Percentiles rank a stretch among this genome's conserved stretches.
phyloP scores from a whole-genome alignment of 2,888 invertebrate genomes.

The Trilocha varians region DNA sequence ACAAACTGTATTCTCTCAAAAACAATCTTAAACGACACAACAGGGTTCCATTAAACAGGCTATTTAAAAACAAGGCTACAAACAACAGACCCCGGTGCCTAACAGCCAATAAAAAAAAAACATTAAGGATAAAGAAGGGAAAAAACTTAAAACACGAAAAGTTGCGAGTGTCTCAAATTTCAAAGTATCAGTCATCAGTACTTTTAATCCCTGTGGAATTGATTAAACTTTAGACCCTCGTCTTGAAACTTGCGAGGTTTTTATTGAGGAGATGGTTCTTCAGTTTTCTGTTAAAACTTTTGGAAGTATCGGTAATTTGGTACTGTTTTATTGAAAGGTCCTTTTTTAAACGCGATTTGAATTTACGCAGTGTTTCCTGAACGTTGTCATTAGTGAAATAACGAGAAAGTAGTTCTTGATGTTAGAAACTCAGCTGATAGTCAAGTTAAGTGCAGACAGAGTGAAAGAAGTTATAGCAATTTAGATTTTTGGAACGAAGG shows the following conservation, averaged over 20 bases:
- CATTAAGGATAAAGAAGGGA: conserved; percentile 1
- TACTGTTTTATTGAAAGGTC: background rate
- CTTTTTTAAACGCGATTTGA: too few relatives aligned
- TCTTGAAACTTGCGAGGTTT: conserved; percentile 27
- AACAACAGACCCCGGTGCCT: background rate
- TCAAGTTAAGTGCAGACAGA: too few relatives aligned
- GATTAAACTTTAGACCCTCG: conserved; percentile 26
- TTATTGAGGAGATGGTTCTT: conserved; percentile 25
- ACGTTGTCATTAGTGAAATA: too few relatives aligned
- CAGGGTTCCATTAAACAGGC: background rate
- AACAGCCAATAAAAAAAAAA: background rate
- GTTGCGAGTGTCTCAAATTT: conserved; percentile 16
- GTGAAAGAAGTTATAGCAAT: too few relatives aligned
- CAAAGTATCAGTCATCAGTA: conserved; percentile 18
- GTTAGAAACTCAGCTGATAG: too few relatives aligned
- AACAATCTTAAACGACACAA: background rate
- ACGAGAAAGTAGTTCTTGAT: too few relatives aligned
- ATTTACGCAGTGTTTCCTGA: too few relatives aligned
- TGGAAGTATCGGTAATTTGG: conserved; percentile 25
- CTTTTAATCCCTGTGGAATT: conserved; percentile 23
- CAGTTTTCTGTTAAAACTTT: conserved; percentile 15
- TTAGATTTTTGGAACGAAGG: too few relatives aligned
- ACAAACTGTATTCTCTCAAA: too few relatives aligned
- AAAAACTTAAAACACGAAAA: conserved; percentile 11
- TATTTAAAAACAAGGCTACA: background rate